Base-by-base conservation (phyloP, 1,140 invertebrate genomes). In the Drosophila trapezifrons region DNA sequence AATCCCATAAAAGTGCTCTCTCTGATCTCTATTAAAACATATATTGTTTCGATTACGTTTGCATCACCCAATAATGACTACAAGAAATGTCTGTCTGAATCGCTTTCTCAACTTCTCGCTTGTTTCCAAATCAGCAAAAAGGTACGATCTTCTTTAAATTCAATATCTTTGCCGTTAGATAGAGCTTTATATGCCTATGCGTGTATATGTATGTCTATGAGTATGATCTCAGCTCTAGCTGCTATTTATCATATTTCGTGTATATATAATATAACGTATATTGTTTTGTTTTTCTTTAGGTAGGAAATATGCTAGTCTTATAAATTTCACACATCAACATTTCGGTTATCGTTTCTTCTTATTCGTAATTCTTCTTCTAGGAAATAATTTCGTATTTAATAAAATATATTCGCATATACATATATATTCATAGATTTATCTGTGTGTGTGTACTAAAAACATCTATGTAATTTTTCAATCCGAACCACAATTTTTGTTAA, bases 241-340 rank as follows among this genome's bases (percentile, higher is more conserved):
- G 76, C 76, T 87, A 79, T 35, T 76, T 76, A 69, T 87, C 62
- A 63, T 64, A 80, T 60, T 64, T 52, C 55, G 46, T 70, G 52
- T 76, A 62, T 80, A 76, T 76, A 67, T 81, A 54, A 64, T 81
- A 49, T 83, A 76, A 74, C 69, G 58, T 79, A 76, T 87, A 62
- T 87, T 76, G 46, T 82, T 75, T 75, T 62, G 27, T 25, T 71
- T 76, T 52, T 47, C 27, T 17, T 56, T 78, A 74, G 90, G 90
- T 91, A 91, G 90, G 90, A 91, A 90, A 89, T 91, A 86, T 87
- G 81, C 90, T 91, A 91, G 90, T 91, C 90, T 91, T 91, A 84
- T 91, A 87, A 91, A 91, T 91, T 91, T 91, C 90, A 91, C 85
- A 91, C 90, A 91, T 91, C 90, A 91, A 91, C 90, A 91, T 91